Conservation (phyloP, 2,797 vertebrate genomes). For the Arrhamphus sclerolepis region DNA sequence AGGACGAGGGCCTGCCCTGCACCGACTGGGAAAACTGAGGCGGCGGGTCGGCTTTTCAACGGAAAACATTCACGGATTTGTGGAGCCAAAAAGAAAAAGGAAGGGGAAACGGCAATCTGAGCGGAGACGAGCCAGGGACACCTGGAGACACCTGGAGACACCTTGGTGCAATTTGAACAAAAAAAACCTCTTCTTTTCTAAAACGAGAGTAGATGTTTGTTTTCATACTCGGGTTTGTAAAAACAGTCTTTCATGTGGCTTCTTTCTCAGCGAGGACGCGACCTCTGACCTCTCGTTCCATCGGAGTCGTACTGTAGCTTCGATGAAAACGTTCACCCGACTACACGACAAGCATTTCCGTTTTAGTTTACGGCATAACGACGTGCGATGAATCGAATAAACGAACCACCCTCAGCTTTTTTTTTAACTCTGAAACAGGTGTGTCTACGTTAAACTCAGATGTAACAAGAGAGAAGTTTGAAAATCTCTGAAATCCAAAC, state of each 20-base stretch:
- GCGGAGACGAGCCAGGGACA: slow-evolving; percentile 22
- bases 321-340: too few species aligned
- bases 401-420: too few species aligned
- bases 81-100: slow-evolving; percentile 28
- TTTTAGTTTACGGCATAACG: too few species aligned
- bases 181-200: slow-evolving; percentile 13
- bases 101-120: not conserved
- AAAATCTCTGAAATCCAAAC: too few species aligned
- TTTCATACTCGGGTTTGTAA: slow-evolving; percentile 44
- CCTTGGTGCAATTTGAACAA: slow-evolving; percentile 55
- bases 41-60: not conserved
- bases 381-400: too few species aligned
- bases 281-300: slow-evolving; percentile 58
- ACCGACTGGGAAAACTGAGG: slow-evolving; percentile 95
- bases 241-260: slow-evolving; percentile 37
- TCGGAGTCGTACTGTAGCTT: slow-evolving; percentile 62
- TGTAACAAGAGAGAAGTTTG: too few species aligned
- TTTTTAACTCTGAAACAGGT: too few species aligned
- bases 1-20: slow-evolving; percentile 92
- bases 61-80: not conserved
- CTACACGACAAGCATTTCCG: too few species aligned
- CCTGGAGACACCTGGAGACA: slow-evolving; percentile 28
- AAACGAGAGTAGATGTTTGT: slow-evolving; percentile 22
- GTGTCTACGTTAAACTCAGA: too few species aligned
- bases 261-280: slow-evolving; percentile 43